phyloP scores from a whole-genome alignment of 2,888 invertebrate genomes.

The Vanessa cardui region DNA sequence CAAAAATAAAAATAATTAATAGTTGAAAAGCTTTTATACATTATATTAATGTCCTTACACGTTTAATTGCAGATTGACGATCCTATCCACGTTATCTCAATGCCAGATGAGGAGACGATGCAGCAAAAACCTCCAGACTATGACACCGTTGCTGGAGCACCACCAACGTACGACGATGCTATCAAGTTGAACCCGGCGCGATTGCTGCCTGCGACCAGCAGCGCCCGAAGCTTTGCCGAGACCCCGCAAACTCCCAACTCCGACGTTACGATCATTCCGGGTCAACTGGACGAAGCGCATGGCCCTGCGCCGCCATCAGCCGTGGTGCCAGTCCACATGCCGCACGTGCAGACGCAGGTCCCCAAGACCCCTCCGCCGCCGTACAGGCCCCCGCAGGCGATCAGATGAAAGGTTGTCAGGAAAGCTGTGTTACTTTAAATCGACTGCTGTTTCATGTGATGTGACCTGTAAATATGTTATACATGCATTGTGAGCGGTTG shows the following conservation, averaged over 20 bases:
- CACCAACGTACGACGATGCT: slow-evolving; percentile 88
- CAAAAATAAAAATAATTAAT: too few species aligned
- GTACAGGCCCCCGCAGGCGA: slow-evolving; percentile 75
- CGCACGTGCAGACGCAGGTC: slow-evolving; percentile 52
- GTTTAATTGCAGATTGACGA: slow-evolving; percentile 82
- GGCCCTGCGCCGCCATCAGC: slow-evolving; percentile 45
- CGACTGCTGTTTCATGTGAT: slow-evolving; percentile 80
- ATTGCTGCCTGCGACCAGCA: slow-evolving; percentile 71
- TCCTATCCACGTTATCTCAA: slow-evolving; percentile 85
- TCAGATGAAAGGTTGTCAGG: slow-evolving; percentile 73
- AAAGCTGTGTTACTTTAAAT: slow-evolving; percentile 66
- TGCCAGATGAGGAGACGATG: slow-evolving; percentile 82
- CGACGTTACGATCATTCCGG: slow-evolving; percentile 61
- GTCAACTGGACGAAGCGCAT: slow-evolving; percentile 50
- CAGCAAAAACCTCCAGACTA: slow-evolving; percentile 89
- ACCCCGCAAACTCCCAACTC: slow-evolving; percentile 46
- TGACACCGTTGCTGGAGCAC: slow-evolving; percentile 86
- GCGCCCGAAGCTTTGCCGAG: slow-evolving; percentile 52
- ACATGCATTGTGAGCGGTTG: slow-evolving; percentile 34
- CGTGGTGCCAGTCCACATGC: slow-evolving; percentile 64
- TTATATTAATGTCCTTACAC: too few species aligned
- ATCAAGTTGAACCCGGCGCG: slow-evolving; percentile 86
- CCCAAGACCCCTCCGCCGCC: slow-evolving; percentile 80
- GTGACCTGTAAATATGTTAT: slow-evolving; percentile 60
- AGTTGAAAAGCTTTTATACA: too few species aligned